Percentiles rank a stretch among this genome's conserved stretches.
Conservation (phyloP, 2,888 invertebrate species). For the Pristionchus fissidentatus region DNA sequence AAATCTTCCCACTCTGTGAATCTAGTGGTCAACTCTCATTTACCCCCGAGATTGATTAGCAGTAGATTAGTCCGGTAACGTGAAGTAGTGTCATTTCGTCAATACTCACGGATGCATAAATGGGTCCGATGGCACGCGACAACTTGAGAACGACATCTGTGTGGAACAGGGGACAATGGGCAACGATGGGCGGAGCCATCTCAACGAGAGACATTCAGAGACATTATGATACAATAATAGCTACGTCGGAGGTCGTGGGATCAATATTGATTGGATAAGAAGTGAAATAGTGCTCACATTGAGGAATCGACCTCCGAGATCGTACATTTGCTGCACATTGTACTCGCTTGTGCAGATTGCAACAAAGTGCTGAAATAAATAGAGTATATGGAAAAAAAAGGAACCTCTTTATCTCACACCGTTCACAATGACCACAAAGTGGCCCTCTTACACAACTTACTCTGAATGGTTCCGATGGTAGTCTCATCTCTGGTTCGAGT, state of each 20-base stretch:
- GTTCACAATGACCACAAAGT: neutral
- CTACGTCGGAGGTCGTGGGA: neutral
- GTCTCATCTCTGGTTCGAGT: slow-evolving; percentile 38
- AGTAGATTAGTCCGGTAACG: no score
- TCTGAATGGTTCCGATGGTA: slow-evolving; percentile 18
- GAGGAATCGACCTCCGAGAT: slow-evolving; percentile 22
- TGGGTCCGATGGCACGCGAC: neutral
- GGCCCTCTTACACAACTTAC: neutral
- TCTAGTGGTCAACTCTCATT: no score
- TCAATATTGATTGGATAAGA: neutral
- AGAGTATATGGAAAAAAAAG: neutral
- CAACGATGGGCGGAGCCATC: slow-evolving; percentile 9
- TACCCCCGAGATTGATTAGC: no score
- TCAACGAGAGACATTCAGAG: neutral
- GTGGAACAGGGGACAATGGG: slow-evolving; percentile 18
- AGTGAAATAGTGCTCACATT: slow-evolving; percentile 18
- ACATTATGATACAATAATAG: neutral
- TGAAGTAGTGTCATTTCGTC: no score
- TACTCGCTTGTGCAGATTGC: slow-evolving; percentile 34
- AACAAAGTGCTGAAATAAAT: slow-evolving; percentile 26
- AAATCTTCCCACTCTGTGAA: no score
- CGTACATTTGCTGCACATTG: slow-evolving; percentile 43
- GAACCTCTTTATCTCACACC: neutral
- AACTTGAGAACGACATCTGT: neutral
- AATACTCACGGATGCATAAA: slow-evolving; percentile 30